Conservation (phyloP, 2,888 invertebrate species). For the Platycnemis pennipes region DNA sequence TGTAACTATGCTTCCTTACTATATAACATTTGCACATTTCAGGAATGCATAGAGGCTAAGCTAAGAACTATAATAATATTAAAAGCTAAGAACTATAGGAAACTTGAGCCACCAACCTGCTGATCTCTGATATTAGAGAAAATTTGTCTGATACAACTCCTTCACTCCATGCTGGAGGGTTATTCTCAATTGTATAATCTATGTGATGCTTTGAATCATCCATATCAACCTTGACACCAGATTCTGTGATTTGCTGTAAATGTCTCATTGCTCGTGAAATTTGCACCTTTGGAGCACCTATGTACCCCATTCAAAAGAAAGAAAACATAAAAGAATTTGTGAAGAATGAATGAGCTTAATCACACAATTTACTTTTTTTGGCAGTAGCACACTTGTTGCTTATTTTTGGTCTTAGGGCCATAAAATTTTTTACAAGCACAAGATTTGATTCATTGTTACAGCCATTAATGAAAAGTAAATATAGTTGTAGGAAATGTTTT, state of each 20-base stretch:
- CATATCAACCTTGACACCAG: constrained; percentile 83
- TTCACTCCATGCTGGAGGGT: constrained; percentile 87
- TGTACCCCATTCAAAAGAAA: background rate
- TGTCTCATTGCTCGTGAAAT: constrained; percentile 91
- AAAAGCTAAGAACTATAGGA: background rate
- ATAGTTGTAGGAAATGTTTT: no score
- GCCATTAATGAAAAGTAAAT: no score
- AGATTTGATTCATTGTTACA: no score
- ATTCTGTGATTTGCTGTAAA: constrained; percentile 91
- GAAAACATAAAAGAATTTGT: background rate
- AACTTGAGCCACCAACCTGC: constrained; percentile 78
- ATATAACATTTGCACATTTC: no score
- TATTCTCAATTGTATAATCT: constrained; percentile 88
- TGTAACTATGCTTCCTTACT: no score
- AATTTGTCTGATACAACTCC: constrained; percentile 86
- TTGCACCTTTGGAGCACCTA: constrained; percentile 86
- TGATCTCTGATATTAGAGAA: constrained; percentile 92
- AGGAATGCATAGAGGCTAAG: no score
- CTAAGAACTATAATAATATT: no score
- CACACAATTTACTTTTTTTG: no score
- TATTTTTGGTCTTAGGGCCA: no score
- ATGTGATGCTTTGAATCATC: constrained; percentile 83
- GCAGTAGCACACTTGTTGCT: no score
- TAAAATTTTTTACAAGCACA: no score
- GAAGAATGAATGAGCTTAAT: no score